Conservation (phyloP, 1,140 invertebrate species). For the Sinella curviseta region DNA sequence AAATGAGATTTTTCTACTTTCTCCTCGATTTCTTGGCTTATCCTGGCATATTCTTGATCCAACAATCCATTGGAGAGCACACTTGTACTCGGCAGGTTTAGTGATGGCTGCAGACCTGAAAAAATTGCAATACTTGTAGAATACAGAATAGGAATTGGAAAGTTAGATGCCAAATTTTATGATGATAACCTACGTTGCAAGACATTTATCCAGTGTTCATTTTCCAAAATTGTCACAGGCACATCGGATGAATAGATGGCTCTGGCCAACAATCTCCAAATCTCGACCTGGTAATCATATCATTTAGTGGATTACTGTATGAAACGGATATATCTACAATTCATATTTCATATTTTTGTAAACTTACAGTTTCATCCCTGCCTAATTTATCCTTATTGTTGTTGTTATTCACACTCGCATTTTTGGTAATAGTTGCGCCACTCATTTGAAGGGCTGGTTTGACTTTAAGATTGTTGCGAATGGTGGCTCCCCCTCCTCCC, state of each 20-base stretch:
- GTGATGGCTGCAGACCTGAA: not conserved
- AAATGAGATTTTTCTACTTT: slow-evolving; percentile 22
- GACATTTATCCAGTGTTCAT: slow-evolving; percentile 4
- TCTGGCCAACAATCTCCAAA: slow-evolving; percentile 1
- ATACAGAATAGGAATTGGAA: too few relatives aligned
- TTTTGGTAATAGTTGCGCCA: slow-evolving; percentile 10
- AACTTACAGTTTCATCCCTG: not conserved
- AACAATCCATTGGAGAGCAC: slow-evolving; percentile 2
- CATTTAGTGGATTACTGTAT: not conserved
- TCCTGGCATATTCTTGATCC: slow-evolving; percentile 6
- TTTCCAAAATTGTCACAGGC: not conserved
- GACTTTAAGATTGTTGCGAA: not conserved
- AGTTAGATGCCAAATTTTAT: too few relatives aligned
- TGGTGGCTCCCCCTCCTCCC: not conserved
- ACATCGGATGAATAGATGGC: slow-evolving; percentile 12
- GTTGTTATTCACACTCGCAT: not conserved
- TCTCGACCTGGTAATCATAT: not conserved
- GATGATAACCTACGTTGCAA: not conserved
- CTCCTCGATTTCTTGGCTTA: slow-evolving; percentile 11
- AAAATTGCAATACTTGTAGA: not conserved
- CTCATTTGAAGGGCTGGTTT: not conserved
- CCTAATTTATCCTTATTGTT: not conserved
- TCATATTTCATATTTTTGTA: not conserved
- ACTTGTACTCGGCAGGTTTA: slow-evolving; percentile 12
- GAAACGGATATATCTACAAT: not conserved